Base-by-base conservation (phyloP, 2,113 vertebrate genomes). In the Pleuronectes platessa region DNA sequence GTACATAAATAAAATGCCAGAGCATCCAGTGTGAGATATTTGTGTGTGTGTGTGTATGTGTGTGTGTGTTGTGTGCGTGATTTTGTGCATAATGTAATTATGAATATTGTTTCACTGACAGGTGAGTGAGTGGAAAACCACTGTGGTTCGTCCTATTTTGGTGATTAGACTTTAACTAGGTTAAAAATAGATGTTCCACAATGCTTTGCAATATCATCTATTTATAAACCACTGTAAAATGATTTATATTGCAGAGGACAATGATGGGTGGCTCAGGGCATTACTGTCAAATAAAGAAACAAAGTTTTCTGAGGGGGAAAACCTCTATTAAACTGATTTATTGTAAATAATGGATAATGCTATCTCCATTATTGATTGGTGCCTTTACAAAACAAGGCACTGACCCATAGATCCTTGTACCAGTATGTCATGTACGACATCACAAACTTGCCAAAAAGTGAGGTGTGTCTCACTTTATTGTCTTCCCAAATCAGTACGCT, bases 151-250 rank as follows among this genome's bases (percentile, higher is more conserved):
- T 71, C 61, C 76, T 84, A 68, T 76, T 86, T 85, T 85, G 59
- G 42, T 66, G 68, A 54, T 37, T 61, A 60, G 61, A 79, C 55
- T 53, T 54, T 20, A 61, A 71, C 71, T 14, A 47, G 10, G 68
- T 79, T 91, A 89, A 86, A 90, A 89, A 89, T 88, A 90, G 88
- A 74, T 3, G 27, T 55, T 78, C 4, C 49, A 73, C 47, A 73
- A 72, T 56, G 54, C 72, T 87, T 84, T 72, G 59, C 67, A 55
- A 55, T 59, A 56, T 72, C 24, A 64, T 76, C 76, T 90, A 90
- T 89, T 89, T 85, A 84, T 87, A 89, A 67, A 71, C 61, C 51
- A 37, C 14, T 23, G 60, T 37, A 40, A 72, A 71, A 68, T 59
- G 1, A 47, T 55, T 59, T 65, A 26, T 75, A 27, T 14, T 72